Conservation (phyloP, 2,797 vertebrate genomes). For the Hyperoplus lanceolatus region DNA sequence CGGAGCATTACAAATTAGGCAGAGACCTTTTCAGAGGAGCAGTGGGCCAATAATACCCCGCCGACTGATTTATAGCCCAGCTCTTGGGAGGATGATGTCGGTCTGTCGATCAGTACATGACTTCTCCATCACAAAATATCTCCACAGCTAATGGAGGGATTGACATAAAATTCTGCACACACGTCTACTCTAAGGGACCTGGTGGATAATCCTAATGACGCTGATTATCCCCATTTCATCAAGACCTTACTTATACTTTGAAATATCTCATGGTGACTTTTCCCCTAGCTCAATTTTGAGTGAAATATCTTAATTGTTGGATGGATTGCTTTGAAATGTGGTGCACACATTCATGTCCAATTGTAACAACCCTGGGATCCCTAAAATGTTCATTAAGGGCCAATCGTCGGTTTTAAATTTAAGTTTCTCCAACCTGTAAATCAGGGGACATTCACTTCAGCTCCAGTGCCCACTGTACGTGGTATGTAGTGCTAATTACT, state of each 20-base stretch:
- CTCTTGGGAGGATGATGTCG: neutral
- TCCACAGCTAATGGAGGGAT: constrained; percentile 8
- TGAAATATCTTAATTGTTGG: neutral
- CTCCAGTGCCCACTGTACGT: neutral
- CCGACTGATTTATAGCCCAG: constrained; percentile 17
- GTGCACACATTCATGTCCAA: neutral
- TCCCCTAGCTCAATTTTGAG: neutral
- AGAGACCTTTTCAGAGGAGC: constrained; percentile 8
- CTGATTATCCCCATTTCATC: neutral
- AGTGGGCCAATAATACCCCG: constrained; percentile 10
- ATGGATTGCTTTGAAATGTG: neutral
- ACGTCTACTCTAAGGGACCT: neutral
- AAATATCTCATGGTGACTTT: neutral
- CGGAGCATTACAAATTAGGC: constrained; percentile 24
- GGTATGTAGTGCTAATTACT: neutral
- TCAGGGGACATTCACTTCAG: neutral
- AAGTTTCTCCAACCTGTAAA: neutral
- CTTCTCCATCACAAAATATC: constrained; percentile 8
- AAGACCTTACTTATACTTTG: neutral
- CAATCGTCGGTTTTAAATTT: neutral
- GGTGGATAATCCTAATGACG: neutral
- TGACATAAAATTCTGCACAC: constrained; percentile 14
- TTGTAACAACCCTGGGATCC: neutral
- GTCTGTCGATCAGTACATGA: constrained; percentile 17
- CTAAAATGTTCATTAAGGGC: neutral